These are phyloP conservation scores for Trimorus sp. DNA, from an alignment of 2,888 invertebrate species.

Conservation along the genomic window DNA sequence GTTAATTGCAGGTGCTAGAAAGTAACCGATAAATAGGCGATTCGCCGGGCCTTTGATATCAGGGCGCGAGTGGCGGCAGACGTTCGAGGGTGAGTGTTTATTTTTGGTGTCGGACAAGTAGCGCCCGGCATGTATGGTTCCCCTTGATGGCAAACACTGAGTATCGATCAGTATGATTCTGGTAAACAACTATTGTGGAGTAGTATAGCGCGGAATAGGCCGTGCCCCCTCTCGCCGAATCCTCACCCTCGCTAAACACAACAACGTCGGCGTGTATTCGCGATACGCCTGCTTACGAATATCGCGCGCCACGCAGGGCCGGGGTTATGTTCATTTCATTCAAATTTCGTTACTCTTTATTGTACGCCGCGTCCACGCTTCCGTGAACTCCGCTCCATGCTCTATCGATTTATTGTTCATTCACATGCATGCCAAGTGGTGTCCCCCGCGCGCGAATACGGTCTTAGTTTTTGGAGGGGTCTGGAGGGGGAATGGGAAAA, in stretches of 20 bases:
- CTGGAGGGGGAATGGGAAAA: too few relatives aligned
- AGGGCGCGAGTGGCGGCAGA: conserved; percentile 56
- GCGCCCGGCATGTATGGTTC: conserved; percentile 79
- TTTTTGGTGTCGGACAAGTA: conserved; percentile 80
- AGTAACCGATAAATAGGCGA: conserved; percentile 50
- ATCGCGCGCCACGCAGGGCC: conserved; percentile 71
- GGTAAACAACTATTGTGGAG: conserved; percentile 81
- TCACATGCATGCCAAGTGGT: conserved; percentile 1
- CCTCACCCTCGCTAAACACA: conserved; percentile 69
- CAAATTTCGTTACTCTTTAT: conserved; percentile 59
- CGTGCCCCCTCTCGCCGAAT: conserved; percentile 70
- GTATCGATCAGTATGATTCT: conserved; percentile 81
- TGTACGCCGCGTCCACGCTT: conserved; percentile 19
- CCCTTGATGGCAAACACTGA: conserved; percentile 80
- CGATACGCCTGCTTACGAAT: conserved; percentile 75
- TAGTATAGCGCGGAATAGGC: conserved; percentile 77
- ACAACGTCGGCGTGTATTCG: conserved; percentile 73
- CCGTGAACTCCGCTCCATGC: conserved; percentile 22
- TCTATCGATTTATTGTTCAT: conserved; percentile 47
- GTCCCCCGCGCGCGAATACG: too few relatives aligned
- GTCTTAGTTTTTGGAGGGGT: too few relatives aligned
- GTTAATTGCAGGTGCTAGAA: conserved; percentile 52
- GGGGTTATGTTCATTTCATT: conserved; percentile 66
- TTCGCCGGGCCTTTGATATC: conserved; percentile 35
- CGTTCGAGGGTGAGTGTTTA: conserved; percentile 77